Base-by-base conservation (phyloP, 2,797 vertebrate genomes). In the Pachyuromys duprasi region DNA sequence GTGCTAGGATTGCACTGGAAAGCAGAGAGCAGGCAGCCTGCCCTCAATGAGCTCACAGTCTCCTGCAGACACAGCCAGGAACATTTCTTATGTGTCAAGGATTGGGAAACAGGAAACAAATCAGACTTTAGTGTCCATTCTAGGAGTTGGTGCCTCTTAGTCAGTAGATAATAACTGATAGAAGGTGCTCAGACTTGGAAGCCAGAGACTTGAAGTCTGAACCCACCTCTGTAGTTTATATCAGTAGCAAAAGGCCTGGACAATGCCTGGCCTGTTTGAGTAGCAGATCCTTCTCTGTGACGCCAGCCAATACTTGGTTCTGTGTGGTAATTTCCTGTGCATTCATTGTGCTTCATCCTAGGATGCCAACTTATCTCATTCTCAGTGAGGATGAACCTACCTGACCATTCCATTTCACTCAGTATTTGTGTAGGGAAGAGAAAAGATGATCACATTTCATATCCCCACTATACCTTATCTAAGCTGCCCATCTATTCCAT, bases 291-390 rank as follows among this genome's bases (percentile, higher is more conserved):
- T 62, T 18, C 5, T 67, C 42, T 87, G 6, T 2, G 55, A 69
- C 3, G 4, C 5, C 9, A 36, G 55, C 31, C 39, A 24, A 22
- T 78, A 14, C 33, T 42, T 65, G 45, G 22, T 26, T 22, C 4
- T 7, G 8, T 0, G 2, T 17, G 57, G 36, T 9, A 39, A 3
- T 31, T 67, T 12, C 4, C n/a, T 63, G 45, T n/a, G 17, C 7
- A 5, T 26, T n/a, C 17, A 18, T 49, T 78, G 17, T 60, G 0
- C 4, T 67, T 62, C 14, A 4, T 14, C 62, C 36, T 75, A 75
- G 78, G 42, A 20, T 88, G 49, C 57, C 49, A 24, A 65, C 6
- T 88, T 62, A 12, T 11, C 7, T 3, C 33, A 5, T 17, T 31
- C 67, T 24, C 11, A 33, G 6, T 42, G 79, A 89, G 86, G 82